phyloP scores from a whole-genome alignment of 2,113 vertebrate species.

The Dinomys branickii region DNA sequence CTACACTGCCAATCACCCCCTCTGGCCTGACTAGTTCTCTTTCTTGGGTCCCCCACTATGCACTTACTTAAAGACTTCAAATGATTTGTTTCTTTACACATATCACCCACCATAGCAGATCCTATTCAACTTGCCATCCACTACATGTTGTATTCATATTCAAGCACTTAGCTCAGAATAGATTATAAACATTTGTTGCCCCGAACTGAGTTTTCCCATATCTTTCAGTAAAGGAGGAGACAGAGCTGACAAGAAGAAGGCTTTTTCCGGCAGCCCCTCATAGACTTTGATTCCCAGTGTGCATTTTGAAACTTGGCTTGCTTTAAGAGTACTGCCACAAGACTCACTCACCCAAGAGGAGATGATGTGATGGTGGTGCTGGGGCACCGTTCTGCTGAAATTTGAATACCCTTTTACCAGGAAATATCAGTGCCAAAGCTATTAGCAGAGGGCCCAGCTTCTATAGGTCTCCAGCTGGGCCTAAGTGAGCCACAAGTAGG shows the following conservation, averaged over 20 bases:
- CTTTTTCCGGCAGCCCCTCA: not conserved
- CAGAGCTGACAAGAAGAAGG: not conserved
- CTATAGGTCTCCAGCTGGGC: constrained; percentile 7
- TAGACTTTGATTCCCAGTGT: not conserved
- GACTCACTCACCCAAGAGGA: not conserved
- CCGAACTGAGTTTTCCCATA: not conserved
- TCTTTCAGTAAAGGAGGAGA: not conserved
- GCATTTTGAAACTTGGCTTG: not conserved
- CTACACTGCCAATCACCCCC: not conserved
- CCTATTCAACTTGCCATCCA: not conserved
- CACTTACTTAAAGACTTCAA: not conserved
- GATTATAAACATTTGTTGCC: not conserved
- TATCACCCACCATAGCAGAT: not conserved
- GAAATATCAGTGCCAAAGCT: constrained; percentile 31
- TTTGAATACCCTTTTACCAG: constrained; percentile 34
- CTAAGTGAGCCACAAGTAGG: constrained; percentile 64
- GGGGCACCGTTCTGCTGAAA: not conserved
- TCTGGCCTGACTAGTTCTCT: not conserved
- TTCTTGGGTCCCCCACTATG: not conserved
- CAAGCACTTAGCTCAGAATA: not conserved
- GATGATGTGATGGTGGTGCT: not conserved
- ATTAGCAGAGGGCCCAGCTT: not conserved
- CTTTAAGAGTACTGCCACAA: not conserved
- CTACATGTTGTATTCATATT: not conserved
- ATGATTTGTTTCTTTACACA: not conserved